Conservation (phyloP, 1,140 invertebrate species). For the Lamellibrachia luymesi region DNA sequence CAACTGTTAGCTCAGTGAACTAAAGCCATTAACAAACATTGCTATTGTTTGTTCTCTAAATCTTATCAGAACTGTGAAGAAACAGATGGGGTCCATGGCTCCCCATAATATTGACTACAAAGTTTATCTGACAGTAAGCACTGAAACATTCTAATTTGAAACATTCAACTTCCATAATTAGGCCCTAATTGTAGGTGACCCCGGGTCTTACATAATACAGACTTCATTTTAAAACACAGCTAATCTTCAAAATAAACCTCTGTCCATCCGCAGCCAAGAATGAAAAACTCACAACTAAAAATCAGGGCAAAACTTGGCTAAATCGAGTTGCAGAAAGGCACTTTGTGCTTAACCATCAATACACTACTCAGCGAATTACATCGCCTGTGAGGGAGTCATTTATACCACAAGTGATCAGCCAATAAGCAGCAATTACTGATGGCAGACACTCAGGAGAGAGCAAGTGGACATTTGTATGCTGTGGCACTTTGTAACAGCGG, state of each 20-base stretch:
- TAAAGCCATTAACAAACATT: background rate
- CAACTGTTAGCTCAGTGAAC: background rate
- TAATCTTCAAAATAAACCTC: too few species aligned
- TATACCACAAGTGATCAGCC: conserved; percentile 4
- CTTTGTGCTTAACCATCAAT: background rate
- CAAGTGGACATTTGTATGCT: background rate
- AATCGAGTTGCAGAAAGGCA: background rate
- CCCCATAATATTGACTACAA: background rate
- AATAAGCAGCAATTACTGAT: background rate
- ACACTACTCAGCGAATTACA: background rate
- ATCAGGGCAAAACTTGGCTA: background rate
- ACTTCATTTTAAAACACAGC: too few species aligned
- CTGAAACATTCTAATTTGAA: background rate
- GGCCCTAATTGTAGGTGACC: background rate
- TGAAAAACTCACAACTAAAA: background rate
- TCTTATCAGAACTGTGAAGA: background rate
- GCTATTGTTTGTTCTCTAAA: background rate
- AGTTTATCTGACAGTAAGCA: background rate
- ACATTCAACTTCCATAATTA: background rate
- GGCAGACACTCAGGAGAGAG: background rate
- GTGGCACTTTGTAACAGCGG: background rate
- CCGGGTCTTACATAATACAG: too few species aligned
- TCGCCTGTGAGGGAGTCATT: background rate
- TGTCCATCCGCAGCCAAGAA: too few species aligned
- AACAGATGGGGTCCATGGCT: background rate